These are phyloP conservation scores for Drosophila orena DNA, from an alignment of 1,140 invertebrate genomes.

Conservation along the genomic window DNA sequence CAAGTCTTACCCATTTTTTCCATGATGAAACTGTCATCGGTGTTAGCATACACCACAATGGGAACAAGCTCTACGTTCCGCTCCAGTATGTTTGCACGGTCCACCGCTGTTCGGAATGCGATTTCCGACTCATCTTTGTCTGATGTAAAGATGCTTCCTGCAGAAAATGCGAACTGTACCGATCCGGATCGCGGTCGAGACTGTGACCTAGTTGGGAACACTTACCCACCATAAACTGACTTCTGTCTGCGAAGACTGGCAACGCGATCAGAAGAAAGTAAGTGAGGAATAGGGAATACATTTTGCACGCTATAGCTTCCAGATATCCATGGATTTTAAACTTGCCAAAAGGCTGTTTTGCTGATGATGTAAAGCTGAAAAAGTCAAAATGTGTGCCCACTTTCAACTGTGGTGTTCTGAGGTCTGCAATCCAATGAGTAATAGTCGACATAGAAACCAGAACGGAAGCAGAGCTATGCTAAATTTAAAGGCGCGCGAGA, in stretches of 20 bases:
- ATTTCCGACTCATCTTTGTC: constrained; percentile 85
- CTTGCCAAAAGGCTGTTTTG: not conserved
- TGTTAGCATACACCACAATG: constrained; percentile 75
- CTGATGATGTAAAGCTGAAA: constrained; percentile 70
- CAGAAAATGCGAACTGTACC: not conserved
- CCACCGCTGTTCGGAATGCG: constrained; percentile 85
- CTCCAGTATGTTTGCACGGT: constrained; percentile 85
- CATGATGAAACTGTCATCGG: constrained; percentile 85
- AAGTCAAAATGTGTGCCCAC: constrained; percentile 7
- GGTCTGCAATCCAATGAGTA: constrained; percentile 60
- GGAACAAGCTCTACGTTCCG: constrained; percentile 80
- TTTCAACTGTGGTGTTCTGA: constrained; percentile 53
- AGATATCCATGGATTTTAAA: constrained; percentile 24
- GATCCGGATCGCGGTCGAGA: constrained; percentile 7
- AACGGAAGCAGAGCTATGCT: constrained; percentile 58
- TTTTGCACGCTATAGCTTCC: constrained; percentile 17
- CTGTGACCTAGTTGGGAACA: constrained; percentile 60
- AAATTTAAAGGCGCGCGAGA: constrained; percentile 57
- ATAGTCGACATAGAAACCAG: constrained; percentile 24
- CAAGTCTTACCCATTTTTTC: constrained; percentile 82
- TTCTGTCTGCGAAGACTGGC: constrained; percentile 38
- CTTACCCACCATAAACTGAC: constrained; percentile 75
- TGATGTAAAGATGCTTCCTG: constrained; percentile 85
- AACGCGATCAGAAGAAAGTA: constrained; percentile 25
- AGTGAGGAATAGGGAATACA: constrained; percentile 33